Percentiles rank a stretch among this genome's conserved stretches.
Evolutionary conservation across 1,140 invertebrate species (phyloP).

Genomic region (Sinonovacula constricta): DNA sequence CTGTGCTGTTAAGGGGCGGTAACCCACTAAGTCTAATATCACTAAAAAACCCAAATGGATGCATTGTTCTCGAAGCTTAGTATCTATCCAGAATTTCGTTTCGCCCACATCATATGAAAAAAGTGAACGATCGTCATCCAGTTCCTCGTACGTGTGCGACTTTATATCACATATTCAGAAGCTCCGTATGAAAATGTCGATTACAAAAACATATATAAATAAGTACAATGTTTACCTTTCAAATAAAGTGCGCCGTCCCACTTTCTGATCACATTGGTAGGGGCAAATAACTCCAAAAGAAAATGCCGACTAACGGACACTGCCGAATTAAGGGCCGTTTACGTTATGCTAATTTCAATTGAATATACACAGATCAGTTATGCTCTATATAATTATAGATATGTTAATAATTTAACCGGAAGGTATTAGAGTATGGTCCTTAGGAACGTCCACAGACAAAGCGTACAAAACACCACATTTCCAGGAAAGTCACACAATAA

Average conservation of each 20-base stretch:
- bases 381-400: too few relatives aligned
- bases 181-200: not conserved
- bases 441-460: too few relatives aligned
- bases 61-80: not conserved
- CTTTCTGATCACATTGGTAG: not conserved
- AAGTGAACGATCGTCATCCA: not conserved
- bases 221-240: not conserved
- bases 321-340: constrained; percentile 3
- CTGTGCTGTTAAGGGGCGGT: not conserved
- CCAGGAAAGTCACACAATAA: too few relatives aligned
- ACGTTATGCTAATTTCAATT: too few relatives aligned
- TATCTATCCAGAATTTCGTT: not conserved
- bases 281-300: not conserved
- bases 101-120: not conserved
- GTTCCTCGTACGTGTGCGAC: not conserved
- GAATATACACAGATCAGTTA: too few relatives aligned
- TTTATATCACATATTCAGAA: not conserved
- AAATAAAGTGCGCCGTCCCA: not conserved
- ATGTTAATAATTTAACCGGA: too few relatives aligned
- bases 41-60: not conserved
- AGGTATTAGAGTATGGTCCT: too few relatives aligned
- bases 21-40: not conserved
- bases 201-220: not conserved
- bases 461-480: too few relatives aligned
- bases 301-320: constrained; percentile 4